These are phyloP conservation scores for Macrochelys suwanniensis DNA, from an alignment of 2,797 vertebrate species.

Conservation along the genomic window DNA sequence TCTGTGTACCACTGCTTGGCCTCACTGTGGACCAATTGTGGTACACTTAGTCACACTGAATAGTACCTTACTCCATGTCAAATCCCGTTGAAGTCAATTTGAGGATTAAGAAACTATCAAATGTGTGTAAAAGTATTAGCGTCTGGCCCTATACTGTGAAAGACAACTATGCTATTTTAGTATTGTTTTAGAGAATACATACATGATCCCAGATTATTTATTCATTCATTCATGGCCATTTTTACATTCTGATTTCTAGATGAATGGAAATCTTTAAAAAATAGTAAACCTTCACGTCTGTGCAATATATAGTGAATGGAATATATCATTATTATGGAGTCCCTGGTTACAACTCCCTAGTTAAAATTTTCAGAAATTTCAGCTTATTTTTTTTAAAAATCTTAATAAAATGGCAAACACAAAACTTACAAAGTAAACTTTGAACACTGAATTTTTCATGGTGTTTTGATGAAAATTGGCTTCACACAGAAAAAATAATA, in stretches of 20 bases:
- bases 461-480: no score
- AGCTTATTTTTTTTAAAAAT: background rate
- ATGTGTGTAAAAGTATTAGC: background rate
- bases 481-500: no score
- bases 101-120: background rate
- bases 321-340: no score
- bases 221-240: background rate
- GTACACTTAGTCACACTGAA: background rate
- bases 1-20: background rate
- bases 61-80: background rate
- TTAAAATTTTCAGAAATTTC: background rate
- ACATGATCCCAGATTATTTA: background rate
- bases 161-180: background rate
- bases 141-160: background rate
- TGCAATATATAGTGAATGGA: background rate
- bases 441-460: no score
- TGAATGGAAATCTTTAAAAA: background rate
- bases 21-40: background rate
- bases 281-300: background rate
- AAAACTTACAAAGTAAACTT: background rate
- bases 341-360: background rate
- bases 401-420: background rate
- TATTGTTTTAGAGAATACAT: background rate
- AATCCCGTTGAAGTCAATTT: background rate
- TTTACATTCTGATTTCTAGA: background rate